Evolutionary conservation across 2,113 vertebrate species (phyloP).

Genomic region (Eonycteris spelaea): DNA sequence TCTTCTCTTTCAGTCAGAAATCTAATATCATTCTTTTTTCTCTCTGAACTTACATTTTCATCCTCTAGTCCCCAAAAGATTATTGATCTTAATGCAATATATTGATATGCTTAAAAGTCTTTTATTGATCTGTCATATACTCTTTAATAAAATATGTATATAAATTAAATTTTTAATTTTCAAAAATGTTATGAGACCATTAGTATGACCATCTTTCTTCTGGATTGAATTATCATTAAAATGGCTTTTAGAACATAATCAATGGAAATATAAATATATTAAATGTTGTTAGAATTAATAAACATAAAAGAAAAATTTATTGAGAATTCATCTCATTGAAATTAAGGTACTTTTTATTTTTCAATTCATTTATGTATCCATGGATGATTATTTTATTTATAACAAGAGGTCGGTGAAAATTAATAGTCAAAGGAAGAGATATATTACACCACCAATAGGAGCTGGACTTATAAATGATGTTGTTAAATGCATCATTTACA

Average conservation of each 20-base stretch:
- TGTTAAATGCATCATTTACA: constrained; percentile 21
- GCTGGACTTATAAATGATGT: neutral
- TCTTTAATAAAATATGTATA: constrained; percentile 1
- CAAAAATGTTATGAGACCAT: neutral
- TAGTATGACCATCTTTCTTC: neutral
- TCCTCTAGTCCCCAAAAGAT: neutral
- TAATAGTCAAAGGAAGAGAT: neutral
- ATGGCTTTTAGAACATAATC: neutral
- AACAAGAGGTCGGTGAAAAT: neutral
- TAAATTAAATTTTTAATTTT: constrained; percentile 37
- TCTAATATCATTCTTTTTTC: constrained; percentile 1
- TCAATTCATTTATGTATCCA: neutral
- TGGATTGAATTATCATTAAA: constrained; percentile 13
- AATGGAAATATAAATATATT: constrained; percentile 19
- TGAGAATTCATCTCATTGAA: neutral
- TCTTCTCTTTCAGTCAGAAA: neutral
- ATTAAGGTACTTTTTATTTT: neutral
- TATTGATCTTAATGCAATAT: constrained; percentile 2
- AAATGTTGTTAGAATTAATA: neutral
- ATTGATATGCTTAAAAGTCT: neutral
- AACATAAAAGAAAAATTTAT: constrained; percentile 29
- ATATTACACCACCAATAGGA: neutral
- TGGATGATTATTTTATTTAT: constrained; percentile 22
- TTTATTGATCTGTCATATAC: constrained; percentile 4
- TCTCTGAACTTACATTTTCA: constrained; percentile 22